Evolutionary conservation across 2,888 invertebrate species (phyloP).

Genomic region (Leucozona laternaria): DNA sequence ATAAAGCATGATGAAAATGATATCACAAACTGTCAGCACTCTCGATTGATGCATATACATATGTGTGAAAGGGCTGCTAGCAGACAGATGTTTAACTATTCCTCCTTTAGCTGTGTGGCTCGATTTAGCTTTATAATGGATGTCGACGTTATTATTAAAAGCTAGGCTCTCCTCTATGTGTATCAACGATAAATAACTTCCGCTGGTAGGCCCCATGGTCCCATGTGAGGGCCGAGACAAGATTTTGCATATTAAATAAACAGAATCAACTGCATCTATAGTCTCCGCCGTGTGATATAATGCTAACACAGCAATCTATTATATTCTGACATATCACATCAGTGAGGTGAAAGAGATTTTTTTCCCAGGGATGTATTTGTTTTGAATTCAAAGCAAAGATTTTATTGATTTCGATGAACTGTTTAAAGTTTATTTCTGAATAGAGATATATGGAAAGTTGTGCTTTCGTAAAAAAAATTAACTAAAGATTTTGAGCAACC

Average conservation of each 20-base stretch:
- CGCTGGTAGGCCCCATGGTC: conserved; percentile 45
- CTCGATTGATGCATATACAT: conserved; percentile 17
- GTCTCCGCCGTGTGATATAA: conserved; percentile 12
- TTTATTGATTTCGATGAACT: too few species aligned
- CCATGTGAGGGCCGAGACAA: conserved; percentile 33
- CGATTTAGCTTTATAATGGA: conserved; percentile 37
- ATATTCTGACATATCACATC: conserved; percentile 22
- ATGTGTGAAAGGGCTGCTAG: conserved; percentile 36
- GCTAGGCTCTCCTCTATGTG: conserved; percentile 28
- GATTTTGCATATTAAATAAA: conserved; percentile 68
- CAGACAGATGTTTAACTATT: conserved; percentile 61
- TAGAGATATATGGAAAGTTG: too few species aligned
- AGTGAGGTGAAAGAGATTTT: conserved; percentile 9
- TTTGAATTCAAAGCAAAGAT: neutral
- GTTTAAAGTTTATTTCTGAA: too few species aligned
- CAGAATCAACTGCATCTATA: conserved; percentile 48
- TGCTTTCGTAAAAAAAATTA: too few species aligned
- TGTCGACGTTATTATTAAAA: conserved; percentile 66
- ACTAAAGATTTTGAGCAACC: too few species aligned
- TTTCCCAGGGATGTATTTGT: neutral
- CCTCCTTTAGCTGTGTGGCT: neutral
- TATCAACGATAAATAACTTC: conserved; percentile 67
- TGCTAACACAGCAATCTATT: conserved; percentile 30
- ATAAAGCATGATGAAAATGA: conserved; percentile 43
- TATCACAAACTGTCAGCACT: conserved; percentile 49